Conservation (phyloP, 2,113 vertebrate genomes). For the Hoplias malabaricus region DNA sequence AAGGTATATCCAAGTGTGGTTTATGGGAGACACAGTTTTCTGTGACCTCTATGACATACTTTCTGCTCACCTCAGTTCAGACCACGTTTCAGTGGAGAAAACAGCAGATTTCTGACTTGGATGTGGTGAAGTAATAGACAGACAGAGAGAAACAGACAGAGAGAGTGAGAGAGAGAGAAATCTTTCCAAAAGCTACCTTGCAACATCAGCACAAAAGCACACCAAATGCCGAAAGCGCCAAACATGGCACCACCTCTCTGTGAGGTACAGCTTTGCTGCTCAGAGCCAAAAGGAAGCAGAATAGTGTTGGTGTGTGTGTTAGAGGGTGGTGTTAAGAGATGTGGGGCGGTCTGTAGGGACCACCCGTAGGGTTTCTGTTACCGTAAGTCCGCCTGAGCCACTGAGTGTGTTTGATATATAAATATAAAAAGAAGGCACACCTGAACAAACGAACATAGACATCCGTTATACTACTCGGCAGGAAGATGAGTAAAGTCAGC, state of each 20-base stretch:
- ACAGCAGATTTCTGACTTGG: constrained; percentile 7
- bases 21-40: background rate
- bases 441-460: background rate
- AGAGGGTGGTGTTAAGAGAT: background rate
- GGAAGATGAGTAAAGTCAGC: constrained; percentile 20
- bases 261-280: background rate
- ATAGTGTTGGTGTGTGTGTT: background rate
- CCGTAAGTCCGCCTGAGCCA: constrained; percentile 28
- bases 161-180: background rate
- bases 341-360: background rate
- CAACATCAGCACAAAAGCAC: constrained; percentile 13
- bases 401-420: background rate
- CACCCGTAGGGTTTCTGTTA: constrained; percentile 37
- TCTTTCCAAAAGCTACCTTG: background rate
- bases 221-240: background rate
- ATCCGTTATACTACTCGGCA: background rate
- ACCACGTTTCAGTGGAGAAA: background rate
- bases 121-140: background rate
- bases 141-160: background rate
- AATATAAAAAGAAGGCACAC: constrained; percentile 22
- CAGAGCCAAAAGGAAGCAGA: constrained; percentile 22
- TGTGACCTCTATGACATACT: background rate
- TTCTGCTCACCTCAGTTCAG: background rate
- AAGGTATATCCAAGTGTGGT: background rate
- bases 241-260: background rate